Conservation (phyloP, 2,888 invertebrate species). For the Catocala nupta region DNA sequence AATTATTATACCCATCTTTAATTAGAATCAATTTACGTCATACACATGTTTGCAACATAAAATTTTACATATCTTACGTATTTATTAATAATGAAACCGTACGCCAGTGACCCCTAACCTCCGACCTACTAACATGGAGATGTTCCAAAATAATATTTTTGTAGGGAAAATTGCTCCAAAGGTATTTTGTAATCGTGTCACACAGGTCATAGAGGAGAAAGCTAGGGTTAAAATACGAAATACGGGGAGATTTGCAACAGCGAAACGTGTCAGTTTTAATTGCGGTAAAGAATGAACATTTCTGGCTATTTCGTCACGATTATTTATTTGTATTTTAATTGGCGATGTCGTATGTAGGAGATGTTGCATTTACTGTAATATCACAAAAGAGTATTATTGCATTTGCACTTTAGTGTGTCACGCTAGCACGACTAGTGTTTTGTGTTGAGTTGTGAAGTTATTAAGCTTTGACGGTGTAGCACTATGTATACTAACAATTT, state of each 20-base stretch:
- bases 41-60: slow-evolving; percentile 40
- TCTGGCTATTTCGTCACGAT: slow-evolving; percentile 1
- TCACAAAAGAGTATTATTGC: slow-evolving; percentile 1
- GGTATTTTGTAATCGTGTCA: slow-evolving; percentile 73
- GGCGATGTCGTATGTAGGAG: background rate
- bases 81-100: slow-evolving; percentile 34
- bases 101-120: slow-evolving; percentile 62
- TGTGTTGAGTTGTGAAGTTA: too few species aligned
- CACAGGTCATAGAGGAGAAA: slow-evolving; percentile 86
- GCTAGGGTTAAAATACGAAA: slow-evolving; percentile 24
- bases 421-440: too few species aligned
- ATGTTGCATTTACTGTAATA: too few species aligned
- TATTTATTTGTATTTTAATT: slow-evolving; percentile 6
- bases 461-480: too few species aligned
- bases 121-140: slow-evolving; percentile 65
- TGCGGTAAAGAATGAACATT: slow-evolving; percentile 1
- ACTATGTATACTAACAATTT: too few species aligned
- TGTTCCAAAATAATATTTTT: slow-evolving; percentile 70
- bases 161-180: slow-evolving; percentile 60
- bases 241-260: background rate
- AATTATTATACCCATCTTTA: slow-evolving; percentile 10
- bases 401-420: too few species aligned
- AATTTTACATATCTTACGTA: slow-evolving; percentile 48
- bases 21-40: slow-evolving; percentile 44
- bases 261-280: slow-evolving; percentile 6